A percentile compares a stretch with the other conserved stretches of the same genome.
Conservation (phyloP, 1,140 invertebrate species). For the Pectinophora gossypiella region DNA sequence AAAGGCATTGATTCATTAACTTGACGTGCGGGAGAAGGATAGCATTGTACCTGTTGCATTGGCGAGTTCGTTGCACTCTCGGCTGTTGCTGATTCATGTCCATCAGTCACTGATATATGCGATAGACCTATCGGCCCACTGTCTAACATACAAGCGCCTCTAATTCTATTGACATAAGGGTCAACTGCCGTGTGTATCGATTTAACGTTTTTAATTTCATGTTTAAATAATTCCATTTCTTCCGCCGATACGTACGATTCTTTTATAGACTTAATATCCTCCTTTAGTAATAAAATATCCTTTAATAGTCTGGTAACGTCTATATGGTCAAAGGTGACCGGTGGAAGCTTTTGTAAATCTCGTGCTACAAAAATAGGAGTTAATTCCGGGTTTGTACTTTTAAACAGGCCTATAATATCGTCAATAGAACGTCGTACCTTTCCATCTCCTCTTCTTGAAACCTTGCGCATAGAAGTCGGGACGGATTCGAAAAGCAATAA, state of each 20-base stretch:
- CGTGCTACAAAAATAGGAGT: constrained; percentile 4
- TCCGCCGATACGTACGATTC: background rate
- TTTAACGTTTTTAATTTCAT: background rate
- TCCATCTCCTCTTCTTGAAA: constrained; percentile 5
- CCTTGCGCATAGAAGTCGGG: background rate
- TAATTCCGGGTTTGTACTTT: constrained; percentile 4
- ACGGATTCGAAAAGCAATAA: background rate
- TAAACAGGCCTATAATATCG: constrained; percentile 12
- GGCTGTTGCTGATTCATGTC: background rate
- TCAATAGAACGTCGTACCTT: constrained; percentile 8
- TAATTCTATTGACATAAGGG: background rate
- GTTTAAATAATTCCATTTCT: background rate
- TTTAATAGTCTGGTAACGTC: background rate
- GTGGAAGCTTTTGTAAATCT: background rate
- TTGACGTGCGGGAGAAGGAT: too few species aligned
- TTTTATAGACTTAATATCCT: background rate
- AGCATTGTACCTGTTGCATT: too few species aligned
- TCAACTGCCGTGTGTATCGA: background rate
- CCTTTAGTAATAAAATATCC: background rate
- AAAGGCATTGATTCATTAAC: too few species aligned
- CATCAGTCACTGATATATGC: background rate
- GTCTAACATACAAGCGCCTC: background rate
- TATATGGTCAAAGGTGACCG: background rate
- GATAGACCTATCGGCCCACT: background rate
- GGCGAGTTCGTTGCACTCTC: background rate